These are phyloP conservation scores for Planococcus citri DNA, from an alignment of 1,140 invertebrate species.

Conservation along the genomic window DNA sequence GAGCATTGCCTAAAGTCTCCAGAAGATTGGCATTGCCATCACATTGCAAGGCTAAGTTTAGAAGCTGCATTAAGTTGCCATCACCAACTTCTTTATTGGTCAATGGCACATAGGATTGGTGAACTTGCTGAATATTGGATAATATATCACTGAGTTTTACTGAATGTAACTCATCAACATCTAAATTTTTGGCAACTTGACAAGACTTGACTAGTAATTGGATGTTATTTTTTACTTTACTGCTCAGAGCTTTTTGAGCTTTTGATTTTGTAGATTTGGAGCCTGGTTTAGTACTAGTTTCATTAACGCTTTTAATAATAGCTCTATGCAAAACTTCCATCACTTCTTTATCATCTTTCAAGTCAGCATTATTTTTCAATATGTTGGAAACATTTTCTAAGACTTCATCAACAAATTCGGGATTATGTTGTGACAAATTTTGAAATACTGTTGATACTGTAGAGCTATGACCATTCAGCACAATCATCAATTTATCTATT, in stretches of 20 bases:
- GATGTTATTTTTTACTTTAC: too few species aligned
- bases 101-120: not conserved
- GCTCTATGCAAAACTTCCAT: slow-evolving; percentile 47
- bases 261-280: too few species aligned
- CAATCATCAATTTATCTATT: slow-evolving; percentile 23
- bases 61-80: not conserved
- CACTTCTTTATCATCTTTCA: slow-evolving; percentile 41
- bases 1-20: not conserved
- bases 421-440: slow-evolving; percentile 32
- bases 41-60: not conserved
- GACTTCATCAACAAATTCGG: slow-evolving; percentile 31
- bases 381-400: slow-evolving; percentile 27
- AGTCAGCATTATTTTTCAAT: too few species aligned
- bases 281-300: too few species aligned
- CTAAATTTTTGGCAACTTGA: slow-evolving; percentile 36
- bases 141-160: not conserved
- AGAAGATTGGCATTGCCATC: not conserved
- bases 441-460: slow-evolving; percentile 28
- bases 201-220: too few species aligned
- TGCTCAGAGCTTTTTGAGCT: too few species aligned
- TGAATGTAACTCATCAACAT: not conserved
- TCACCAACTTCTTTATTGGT: not conserved
- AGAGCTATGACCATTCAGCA: slow-evolving; percentile 25
- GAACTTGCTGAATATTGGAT: not conserved
- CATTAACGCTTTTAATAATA: slow-evolving; percentile 45